These are phyloP conservation scores for Drosophila chauvacae DNA, from an alignment of 1,140 invertebrate genomes.

Conservation along the genomic window DNA sequence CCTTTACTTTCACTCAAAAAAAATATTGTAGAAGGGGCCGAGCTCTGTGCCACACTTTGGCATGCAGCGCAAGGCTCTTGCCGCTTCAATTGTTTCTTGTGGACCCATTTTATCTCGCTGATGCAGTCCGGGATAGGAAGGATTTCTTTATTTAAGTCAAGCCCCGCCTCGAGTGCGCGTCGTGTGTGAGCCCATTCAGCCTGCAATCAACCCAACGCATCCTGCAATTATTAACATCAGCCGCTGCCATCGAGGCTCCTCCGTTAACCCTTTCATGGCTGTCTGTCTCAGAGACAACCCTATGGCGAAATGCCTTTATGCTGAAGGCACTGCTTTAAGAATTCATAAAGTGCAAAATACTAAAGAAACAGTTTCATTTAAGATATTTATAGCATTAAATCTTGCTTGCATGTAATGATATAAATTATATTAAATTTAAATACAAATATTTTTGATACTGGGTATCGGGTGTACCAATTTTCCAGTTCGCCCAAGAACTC, in stretches of 20 bases:
- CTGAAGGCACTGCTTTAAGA: neutral
- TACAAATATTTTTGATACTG: too few relatives aligned
- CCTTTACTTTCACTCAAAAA: slow-evolving; percentile 71
- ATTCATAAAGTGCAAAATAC: neutral
- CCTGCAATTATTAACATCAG: slow-evolving; percentile 80
- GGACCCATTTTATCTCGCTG: slow-evolving; percentile 69
- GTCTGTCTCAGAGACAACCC: neutral
- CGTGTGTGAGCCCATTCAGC: slow-evolving; percentile 60
- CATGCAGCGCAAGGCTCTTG: slow-evolving; percentile 44
- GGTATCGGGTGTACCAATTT: too few relatives aligned
- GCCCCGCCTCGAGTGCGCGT: slow-evolving; percentile 57
- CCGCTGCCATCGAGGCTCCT: slow-evolving; percentile 28
- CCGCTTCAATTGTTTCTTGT: slow-evolving; percentile 68
- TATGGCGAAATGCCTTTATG: neutral
- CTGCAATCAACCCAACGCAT: slow-evolving; percentile 78
- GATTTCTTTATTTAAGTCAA: slow-evolving; percentile 82
- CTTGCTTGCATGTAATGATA: neutral
- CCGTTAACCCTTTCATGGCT: slow-evolving; percentile 34
- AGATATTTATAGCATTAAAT: neutral
- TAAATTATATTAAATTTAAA: too few relatives aligned
- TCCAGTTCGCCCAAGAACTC: neutral
- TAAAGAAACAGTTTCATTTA: neutral
- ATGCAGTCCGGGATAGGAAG: slow-evolving; percentile 64
- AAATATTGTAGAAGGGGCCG: neutral
- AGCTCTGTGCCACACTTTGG: slow-evolving; percentile 40